These are phyloP conservation scores for Petrophora chlorosata DNA, from an alignment of 2,888 invertebrate genomes.

Conservation along the genomic window DNA sequence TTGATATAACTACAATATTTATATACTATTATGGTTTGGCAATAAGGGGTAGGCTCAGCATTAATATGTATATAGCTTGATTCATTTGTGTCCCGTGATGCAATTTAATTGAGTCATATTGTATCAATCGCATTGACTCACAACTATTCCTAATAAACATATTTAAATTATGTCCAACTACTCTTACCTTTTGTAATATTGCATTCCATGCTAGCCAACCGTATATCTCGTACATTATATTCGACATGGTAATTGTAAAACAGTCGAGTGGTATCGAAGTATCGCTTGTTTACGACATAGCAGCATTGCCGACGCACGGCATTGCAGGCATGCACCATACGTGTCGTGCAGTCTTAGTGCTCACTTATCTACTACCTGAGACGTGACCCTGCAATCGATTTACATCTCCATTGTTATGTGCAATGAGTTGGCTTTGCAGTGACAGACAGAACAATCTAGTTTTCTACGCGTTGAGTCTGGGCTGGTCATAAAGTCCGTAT, in stretches of 20 bases:
- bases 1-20: too few relatives aligned
- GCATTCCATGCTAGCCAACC: conserved; percentile 19
- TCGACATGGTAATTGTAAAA: conserved; percentile 31
- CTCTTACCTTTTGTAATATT: conserved; percentile 8
- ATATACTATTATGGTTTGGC: too few relatives aligned
- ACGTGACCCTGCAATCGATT: conserved; percentile 14
- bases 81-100: conserved; percentile 8
- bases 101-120: conserved; percentile 8
- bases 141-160: conserved; percentile 2
- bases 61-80: too few relatives aligned
- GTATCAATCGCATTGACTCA: conserved; percentile 5
- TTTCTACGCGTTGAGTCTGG: conserved; percentile 16
- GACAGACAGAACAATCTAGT: conserved; percentile 11
- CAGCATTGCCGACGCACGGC: conserved; percentile 23
- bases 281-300: conserved; percentile 29
- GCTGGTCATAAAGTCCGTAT: conserved; percentile 21
- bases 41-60: too few relatives aligned
- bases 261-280: conserved; percentile 22
- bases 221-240: conserved; percentile 24
- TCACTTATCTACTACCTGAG: conserved; percentile 26
- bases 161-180: conserved; percentile 7
- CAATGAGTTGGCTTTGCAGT: conserved; percentile 4
- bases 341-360: conserved; percentile 32
- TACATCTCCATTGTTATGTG: conserved; percentile 5
- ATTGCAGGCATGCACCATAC: conserved; percentile 26